Conservation (phyloP, 2,888 invertebrate species). For the Pammene fasciana region DNA sequence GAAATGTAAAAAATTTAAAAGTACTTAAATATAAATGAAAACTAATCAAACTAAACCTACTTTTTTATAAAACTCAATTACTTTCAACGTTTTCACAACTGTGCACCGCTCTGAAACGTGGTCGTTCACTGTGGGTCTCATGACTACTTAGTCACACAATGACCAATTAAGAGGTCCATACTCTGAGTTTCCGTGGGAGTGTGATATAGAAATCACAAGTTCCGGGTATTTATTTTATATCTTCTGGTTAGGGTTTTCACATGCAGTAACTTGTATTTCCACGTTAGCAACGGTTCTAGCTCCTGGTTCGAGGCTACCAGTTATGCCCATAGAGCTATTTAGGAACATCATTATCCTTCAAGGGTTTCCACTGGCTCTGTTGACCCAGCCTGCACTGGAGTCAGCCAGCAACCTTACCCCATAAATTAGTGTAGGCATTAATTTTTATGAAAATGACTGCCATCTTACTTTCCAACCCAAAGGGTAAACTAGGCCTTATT, state of each 20-base stretch:
- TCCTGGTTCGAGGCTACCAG: neutral
- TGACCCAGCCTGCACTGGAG: too few species aligned
- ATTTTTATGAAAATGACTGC: too few species aligned
- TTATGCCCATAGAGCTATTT: neutral
- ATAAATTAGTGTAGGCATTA: too few species aligned
- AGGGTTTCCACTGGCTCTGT: too few species aligned
- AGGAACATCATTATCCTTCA: neutral
- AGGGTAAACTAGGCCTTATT: too few species aligned
- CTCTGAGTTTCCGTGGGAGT: neutral
- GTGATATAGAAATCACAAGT: slow-evolving; percentile 2
- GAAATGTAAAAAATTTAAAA: too few species aligned
- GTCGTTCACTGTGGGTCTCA: neutral
- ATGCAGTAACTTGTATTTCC: neutral
- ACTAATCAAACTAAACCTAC: too few species aligned
- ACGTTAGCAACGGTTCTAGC: neutral
- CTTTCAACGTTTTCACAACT: neutral
- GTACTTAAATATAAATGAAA: too few species aligned
- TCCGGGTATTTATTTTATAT: slow-evolving; percentile 10
- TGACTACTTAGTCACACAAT: neutral
- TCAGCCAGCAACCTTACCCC: too few species aligned
- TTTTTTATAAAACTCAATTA: neutral
- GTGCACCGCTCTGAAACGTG: neutral
- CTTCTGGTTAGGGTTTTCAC: neutral
- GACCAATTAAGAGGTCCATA: slow-evolving; percentile 13
- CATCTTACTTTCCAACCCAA: too few species aligned